A percentile compares a stretch with the other conserved stretches of the same genome.
Evolutionary conservation across 2,797 vertebrate species (phyloP).

Genomic region (Halcyon badia): DNA sequence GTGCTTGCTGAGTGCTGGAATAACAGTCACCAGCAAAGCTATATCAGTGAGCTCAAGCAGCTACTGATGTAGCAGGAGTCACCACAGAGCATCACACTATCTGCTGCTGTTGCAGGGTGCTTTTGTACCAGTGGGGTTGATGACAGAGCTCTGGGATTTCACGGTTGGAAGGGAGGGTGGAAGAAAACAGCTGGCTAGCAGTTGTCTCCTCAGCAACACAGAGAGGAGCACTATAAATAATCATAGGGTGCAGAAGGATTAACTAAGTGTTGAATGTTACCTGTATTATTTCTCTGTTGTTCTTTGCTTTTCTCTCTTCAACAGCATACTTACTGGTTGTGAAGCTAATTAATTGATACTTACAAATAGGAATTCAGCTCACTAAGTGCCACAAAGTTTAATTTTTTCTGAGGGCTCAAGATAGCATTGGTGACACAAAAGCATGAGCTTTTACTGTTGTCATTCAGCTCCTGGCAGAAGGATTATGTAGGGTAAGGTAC

Average conservation of each 20-base stretch:
- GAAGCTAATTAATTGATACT: neutral
- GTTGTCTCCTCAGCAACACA: neutral
- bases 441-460: neutral
- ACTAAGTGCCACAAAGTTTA: neutral
- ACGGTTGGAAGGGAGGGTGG: neutral
- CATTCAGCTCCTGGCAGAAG: neutral
- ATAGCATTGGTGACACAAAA: neutral
- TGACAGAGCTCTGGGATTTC: neutral
- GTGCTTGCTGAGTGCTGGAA: neutral
- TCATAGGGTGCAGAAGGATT: neutral
- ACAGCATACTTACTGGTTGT: neutral
- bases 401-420: neutral
- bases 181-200: neutral
- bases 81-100: fast-evolving
- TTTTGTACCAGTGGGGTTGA: fast-evolving
- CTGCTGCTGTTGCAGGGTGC: neutral
- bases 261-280: neutral
- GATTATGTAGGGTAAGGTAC: neutral
- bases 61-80: fast-evolving
- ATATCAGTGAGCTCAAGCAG: neutral
- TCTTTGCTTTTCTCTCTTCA: neutral
- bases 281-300: neutral
- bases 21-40: neutral
- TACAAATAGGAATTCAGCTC: neutral
- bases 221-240: neutral